Evolutionary conservation across 2,113 vertebrate genomes (phyloP).

Genomic region (Cavia porcellus): DNA sequence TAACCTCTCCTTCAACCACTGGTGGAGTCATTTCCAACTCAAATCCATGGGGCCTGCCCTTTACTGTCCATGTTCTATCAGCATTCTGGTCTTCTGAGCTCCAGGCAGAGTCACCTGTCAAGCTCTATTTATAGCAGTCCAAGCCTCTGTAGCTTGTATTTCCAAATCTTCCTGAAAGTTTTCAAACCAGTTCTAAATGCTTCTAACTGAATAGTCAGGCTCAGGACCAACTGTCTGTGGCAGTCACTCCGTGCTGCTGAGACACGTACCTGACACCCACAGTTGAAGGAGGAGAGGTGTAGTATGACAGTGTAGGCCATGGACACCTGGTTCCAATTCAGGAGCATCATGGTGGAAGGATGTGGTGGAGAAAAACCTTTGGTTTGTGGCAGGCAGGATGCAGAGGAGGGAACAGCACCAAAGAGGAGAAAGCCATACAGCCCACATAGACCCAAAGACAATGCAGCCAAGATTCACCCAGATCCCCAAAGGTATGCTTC

Average conservation of each 20-base stretch:
- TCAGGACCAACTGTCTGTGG: background rate
- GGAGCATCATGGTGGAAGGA: background rate
- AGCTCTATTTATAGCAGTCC: background rate
- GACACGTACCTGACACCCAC: background rate
- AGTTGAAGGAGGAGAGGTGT: too few relatives aligned
- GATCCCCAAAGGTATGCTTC: background rate
- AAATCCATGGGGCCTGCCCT: background rate
- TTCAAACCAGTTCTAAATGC: background rate
- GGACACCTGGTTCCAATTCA: background rate
- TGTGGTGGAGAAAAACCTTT: background rate
- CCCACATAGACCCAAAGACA: background rate
- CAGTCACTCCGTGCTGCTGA: background rate
- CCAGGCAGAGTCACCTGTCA: background rate
- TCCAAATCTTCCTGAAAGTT: background rate
- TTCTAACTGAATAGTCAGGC: background rate
- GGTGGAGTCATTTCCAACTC: background rate
- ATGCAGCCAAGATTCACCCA: background rate
- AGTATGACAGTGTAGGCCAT: background rate
- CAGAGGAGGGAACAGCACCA: background rate
- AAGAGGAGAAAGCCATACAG: background rate
- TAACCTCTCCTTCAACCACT: background rate
- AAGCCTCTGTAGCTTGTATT: background rate
- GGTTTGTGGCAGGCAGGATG: background rate
- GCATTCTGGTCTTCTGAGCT: background rate
- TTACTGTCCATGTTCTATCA: background rate